Percentiles rank a stretch among this genome's conserved stretches.
Conservation (phyloP, 2,113 vertebrate genomes). For the Panthera leo region DNA sequence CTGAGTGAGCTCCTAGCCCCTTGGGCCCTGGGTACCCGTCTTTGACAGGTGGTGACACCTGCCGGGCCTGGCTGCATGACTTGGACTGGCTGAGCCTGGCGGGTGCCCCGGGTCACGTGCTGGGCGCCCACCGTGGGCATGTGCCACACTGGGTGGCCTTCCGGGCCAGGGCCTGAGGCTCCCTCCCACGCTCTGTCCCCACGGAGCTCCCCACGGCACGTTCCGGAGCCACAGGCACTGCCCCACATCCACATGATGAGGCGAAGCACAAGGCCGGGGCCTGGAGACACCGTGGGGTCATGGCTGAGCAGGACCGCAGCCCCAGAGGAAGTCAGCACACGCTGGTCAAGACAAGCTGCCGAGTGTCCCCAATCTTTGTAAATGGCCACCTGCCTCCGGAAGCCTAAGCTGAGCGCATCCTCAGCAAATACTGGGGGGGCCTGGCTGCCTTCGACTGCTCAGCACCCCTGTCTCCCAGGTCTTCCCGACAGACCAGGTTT, state of each 20-base stretch:
- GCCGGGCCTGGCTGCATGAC: not conserved
- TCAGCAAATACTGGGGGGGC: accelerated
- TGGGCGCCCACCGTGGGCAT: accelerated
- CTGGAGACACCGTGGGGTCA: too few species aligned
- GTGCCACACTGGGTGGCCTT: accelerated
- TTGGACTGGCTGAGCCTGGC: accelerated
- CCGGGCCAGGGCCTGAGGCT: not conserved
- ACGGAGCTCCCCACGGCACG: not conserved
- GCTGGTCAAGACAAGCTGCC: accelerated
- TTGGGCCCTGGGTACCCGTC: not conserved
- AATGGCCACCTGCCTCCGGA: accelerated
- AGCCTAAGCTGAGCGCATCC: not conserved
- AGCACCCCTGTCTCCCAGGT: accelerated
- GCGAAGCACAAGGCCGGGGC: not conserved
- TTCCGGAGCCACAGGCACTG: not conserved
- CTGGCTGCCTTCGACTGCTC: not conserved
- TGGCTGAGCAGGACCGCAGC: accelerated
- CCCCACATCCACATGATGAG: not conserved
- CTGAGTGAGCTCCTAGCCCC: not conserved
- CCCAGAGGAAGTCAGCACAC: not conserved
- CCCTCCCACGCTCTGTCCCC: not conserved
- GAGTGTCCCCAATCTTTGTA: not conserved
- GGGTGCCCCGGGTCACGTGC: accelerated
- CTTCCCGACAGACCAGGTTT: accelerated
- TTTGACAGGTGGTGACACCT: too few species aligned